Evolutionary conservation across 2,113 vertebrate species (phyloP), one percentile per base, ranked within the genome.

Genomic region (Furnarius figulus): DNA sequence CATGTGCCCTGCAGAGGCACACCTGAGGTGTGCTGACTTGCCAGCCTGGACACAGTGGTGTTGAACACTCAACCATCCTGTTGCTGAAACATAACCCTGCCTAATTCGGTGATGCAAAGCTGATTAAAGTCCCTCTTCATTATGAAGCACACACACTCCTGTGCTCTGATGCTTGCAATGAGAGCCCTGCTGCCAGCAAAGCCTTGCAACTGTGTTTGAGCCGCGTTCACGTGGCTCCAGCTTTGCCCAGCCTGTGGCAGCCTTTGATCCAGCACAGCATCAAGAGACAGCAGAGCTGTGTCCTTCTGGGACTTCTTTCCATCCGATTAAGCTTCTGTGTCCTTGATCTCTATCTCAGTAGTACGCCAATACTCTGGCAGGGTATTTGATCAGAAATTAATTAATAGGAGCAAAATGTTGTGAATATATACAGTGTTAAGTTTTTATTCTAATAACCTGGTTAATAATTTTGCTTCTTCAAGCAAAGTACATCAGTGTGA

Each of bases 391-490:
- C 9, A 67, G 88, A 91, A 90, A 95, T 91, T 93, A 89, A 94
- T 93, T 84, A 94, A 44, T 67, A 35, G 20, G 47, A 86, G 33
- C 31, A 89, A 90, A 88, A 79, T 59, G 9, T 35, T 87, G 56
- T 50, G 59, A 85, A 66, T 59, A 68, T 10, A 18, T 59, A 42
- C n/a, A 47, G 55, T 19, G 40, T 65, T 91, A 82, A 61, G n/a
- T 28, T 84, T 95, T 93, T 94, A 75, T 92, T 96, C 76, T 88
- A 90, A 87, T 85, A 83, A 81, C 65, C 68, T 80, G 70, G 63
- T 87, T 92, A 89, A 87, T 94, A 2, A 68, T 91, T 91, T 71
- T 1, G 1, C 40, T 81, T 85, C 85, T 88, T 78, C 65, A 73
- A 87, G 83, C 68, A 56, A 79, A 80, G 59, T 75, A 62, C 89